Conservation (phyloP, 92 coral and sea anemone species). For the Umimayanthus kanabou region DNA sequence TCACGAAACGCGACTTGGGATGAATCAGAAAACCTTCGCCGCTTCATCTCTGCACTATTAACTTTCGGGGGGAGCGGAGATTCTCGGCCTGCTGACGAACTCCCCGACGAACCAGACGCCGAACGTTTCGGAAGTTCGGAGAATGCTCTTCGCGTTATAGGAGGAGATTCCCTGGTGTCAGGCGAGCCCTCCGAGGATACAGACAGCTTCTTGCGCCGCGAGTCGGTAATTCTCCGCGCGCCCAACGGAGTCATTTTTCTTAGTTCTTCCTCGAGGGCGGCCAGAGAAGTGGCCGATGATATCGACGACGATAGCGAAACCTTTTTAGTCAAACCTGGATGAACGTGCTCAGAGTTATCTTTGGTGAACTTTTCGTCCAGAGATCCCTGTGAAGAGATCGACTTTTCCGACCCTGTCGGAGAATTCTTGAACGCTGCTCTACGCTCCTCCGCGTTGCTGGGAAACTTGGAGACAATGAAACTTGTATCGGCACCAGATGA, state of each 20-base stretch:
- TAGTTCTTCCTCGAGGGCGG: slow-evolving; percentile 78
- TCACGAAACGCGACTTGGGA: slow-evolving; percentile 55
- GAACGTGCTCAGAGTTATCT: slow-evolving; percentile 30
- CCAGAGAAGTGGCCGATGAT: slow-evolving; percentile 50
- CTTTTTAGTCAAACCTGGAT: slow-evolving; percentile 28
- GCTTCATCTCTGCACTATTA: slow-evolving; percentile 62
- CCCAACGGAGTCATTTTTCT: slow-evolving; percentile 73
- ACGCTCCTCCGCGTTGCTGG: slow-evolving; percentile 46
- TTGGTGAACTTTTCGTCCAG: slow-evolving; percentile 58
- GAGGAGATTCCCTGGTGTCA: slow-evolving; percentile 44
- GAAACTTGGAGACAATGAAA: slow-evolving; percentile 8
- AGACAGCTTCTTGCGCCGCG: slow-evolving; percentile 59
- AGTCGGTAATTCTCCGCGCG: slow-evolving; percentile 55
- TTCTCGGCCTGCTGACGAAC: slow-evolving; percentile 26
- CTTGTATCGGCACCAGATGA: slow-evolving; percentile 40
- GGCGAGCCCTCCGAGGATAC: slow-evolving; percentile 71
- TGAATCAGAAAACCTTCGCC: slow-evolving; percentile 53
- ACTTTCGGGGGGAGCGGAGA: slow-evolving; percentile 22
- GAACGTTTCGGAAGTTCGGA: slow-evolving; percentile 18
- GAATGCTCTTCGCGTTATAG: slow-evolving; percentile 25
- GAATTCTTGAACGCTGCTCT: slow-evolving; percentile 60
- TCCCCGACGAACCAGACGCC: slow-evolving; percentile 25
- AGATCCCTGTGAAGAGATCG: slow-evolving; percentile 76
- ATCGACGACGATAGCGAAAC: slow-evolving; percentile 38
- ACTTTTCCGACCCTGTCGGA: slow-evolving; percentile 62